These are phyloP conservation scores for Himalopsyche japonica DNA, from an alignment of 2,888 invertebrate genomes.

Conservation along the genomic window DNA sequence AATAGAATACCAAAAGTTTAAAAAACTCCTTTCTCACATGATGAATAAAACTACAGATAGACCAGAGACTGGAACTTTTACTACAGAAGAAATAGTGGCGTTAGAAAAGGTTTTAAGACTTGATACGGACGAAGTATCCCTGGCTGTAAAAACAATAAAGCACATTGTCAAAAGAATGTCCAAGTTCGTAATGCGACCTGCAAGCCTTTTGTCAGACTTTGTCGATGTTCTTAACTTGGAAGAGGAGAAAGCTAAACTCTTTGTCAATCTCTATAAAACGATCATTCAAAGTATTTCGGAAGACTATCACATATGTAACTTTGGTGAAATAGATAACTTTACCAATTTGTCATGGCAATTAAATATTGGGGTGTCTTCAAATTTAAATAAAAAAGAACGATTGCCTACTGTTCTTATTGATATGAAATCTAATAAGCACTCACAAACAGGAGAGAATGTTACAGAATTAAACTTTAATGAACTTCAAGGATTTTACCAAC, in stretches of 20 bases:
- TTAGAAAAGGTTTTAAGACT: conserved; percentile 36
- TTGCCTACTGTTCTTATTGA: conserved; percentile 21
- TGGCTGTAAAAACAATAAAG: conserved; percentile 32
- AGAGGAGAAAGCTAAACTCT: conserved; percentile 28
- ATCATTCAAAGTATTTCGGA: conserved; percentile 23
- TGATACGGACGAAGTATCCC: conserved; percentile 18
- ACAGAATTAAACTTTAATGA: conserved; percentile 31
- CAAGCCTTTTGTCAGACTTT: conserved; percentile 16
- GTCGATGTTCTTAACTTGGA: conserved; percentile 18
- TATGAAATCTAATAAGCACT: conserved; percentile 21
- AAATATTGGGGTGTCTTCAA: conserved; percentile 33
- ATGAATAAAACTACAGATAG: conserved; percentile 12
- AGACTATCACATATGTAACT: conserved; percentile 28
- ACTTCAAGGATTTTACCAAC: conserved; percentile 29
- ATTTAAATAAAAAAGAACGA: conserved; percentile 32
- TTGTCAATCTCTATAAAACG: conserved; percentile 29
- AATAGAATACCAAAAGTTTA: conserved; percentile 26
- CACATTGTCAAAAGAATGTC: conserved; percentile 35
- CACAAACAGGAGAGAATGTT: not conserved
- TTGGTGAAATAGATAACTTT: conserved; percentile 32
- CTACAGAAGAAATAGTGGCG: conserved; percentile 23
- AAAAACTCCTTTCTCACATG: conserved; percentile 31
- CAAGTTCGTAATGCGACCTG: conserved; percentile 37
- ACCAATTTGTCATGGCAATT: conserved; percentile 27
- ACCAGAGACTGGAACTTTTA: conserved; percentile 28